Percentiles rank a stretch among this genome's conserved stretches.
phyloP scores from a whole-genome alignment of 2,797 vertebrate species.

The Trachops cirrhosus region DNA sequence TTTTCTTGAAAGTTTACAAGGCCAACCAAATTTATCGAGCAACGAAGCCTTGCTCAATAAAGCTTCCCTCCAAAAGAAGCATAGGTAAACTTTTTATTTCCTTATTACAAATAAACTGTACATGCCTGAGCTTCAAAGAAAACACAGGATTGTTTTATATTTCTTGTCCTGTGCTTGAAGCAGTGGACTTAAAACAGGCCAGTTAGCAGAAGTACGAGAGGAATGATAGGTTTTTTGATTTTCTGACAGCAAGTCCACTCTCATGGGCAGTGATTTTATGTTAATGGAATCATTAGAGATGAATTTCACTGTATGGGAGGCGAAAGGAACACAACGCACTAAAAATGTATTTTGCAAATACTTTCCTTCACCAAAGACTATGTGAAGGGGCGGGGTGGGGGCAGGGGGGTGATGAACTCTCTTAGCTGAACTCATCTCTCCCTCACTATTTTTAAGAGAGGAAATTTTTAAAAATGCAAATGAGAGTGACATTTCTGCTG shows the following conservation, averaged over 20 bases:
- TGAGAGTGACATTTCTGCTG: conserved; percentile 64
- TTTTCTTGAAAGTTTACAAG: conserved; percentile 38
- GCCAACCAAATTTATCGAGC: background rate
- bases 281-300: conserved; percentile 35
- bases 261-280: background rate
- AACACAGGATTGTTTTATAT: background rate
- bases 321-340: background rate
- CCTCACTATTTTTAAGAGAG: background rate
- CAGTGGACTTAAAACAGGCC: background rate
- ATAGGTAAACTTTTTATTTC: background rate
- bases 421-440: conserved; percentile 45
- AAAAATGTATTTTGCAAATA: conserved; percentile 44
- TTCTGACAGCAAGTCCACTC: background rate
- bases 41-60: background rate
- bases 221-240: background rate
- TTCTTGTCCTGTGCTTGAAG: background rate
- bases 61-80: background rate
- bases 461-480: conserved; percentile 60
- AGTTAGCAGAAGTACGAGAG: background rate
- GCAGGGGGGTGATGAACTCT: conserved; percentile 49
- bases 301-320: background rate
- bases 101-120: background rate
- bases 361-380: conserved; percentile 15
- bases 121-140: background rate
- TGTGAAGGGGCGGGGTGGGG: background rate